Base-by-base conservation (phyloP, 2,797 vertebrate genomes). In the Hippoglossus hippoglossus region DNA sequence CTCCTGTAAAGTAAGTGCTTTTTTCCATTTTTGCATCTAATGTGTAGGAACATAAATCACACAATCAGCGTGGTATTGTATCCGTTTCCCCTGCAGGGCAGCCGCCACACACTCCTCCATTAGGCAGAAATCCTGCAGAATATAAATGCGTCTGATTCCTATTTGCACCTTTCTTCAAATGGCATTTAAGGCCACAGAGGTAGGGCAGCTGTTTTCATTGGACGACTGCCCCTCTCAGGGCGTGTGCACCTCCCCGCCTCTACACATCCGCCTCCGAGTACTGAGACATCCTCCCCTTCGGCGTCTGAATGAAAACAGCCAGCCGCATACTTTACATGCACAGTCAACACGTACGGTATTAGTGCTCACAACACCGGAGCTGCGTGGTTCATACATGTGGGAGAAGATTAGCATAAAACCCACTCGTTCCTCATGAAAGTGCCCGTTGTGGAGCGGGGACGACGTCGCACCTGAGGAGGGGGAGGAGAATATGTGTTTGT, bases 371-470 rank as follows among this genome's bases (percentile, higher is more conserved):
- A 34, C 44, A 41, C 50, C 44, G 5, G 18, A 70, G 44, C 36
- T 25, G 63, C 60, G 65, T 79, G 79, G 87, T 89, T 87, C 83
- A 82, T 88, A 80, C 85, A 86, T 83, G 77, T 69, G 69, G 80
- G 60, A 71, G 73, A 81, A 73, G 31, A 88, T 94, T 91, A 87
- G 84, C 91, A 94, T 92, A 81, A 85, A 83, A 53, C 85, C 84
- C 81, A 89, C 83, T 82, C 71, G 31, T 74, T 85, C 80, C 66
- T 88, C 77, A 81, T 70, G 25, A 73, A 82, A 79, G 73, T 46
- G 28, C 28, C 72, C 61, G 73, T 81, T 28, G 24, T 77, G 66
- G 74, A 82, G 77, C 67, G 84, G 50, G 69, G 56, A 72, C 73
- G 62, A 50, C 52, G 49, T 68, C 60, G 39, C 69, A 81, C 71